Evolutionary conservation across 2,797 vertebrate genomes (phyloP), one percentile per base, ranked within the genome.

Genomic region (Microctenopoma stevenorrisi): DNA sequence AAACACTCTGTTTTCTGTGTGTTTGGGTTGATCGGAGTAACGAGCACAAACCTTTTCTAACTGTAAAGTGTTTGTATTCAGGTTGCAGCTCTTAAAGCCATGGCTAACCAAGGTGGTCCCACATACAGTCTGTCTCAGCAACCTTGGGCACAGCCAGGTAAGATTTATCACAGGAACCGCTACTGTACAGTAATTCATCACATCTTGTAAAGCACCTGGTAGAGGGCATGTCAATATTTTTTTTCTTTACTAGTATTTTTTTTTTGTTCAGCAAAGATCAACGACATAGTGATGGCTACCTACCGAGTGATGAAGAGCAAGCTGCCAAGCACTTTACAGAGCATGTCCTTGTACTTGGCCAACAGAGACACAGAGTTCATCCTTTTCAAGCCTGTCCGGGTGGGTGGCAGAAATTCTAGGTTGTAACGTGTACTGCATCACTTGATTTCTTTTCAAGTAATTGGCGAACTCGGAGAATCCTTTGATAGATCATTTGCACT

Each of bases 361-460:
- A 99, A 98, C 86, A 98, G 95, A 93, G 98, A 99, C 60, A 99
- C 98, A 0, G 98, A 99, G 89, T 96, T 98, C 93, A 98, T 99
- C 89, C 93, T 99, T 83, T 99, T 99, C 91, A 99, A 99, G 83
- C 98, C 98, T 30, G 96, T 99, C 51, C 93, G 95, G 95, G 98
- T 99, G 86, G 93, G 98, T 96, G 87, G 69, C 68, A 65, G 44
- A 66, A 75, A 74, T n/a, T 4, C 53, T 66, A 43, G 26, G 44
- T 13, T 69, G 43, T 76, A 61, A 48, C 74, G 61, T 70, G 56
- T 53, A 40, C 63, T 16, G 65, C 52, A 74, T 46, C 49, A 65
- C 35, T 78, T 72, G 2, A 1, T 79, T 61, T 79, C 46, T 75
- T 65, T 76, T 68, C 22, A 64, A 66, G 40, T 60, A 49, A 56